Base-by-base conservation (phyloP, 1,140 invertebrate genomes). In the Idris sp. region DNA sequence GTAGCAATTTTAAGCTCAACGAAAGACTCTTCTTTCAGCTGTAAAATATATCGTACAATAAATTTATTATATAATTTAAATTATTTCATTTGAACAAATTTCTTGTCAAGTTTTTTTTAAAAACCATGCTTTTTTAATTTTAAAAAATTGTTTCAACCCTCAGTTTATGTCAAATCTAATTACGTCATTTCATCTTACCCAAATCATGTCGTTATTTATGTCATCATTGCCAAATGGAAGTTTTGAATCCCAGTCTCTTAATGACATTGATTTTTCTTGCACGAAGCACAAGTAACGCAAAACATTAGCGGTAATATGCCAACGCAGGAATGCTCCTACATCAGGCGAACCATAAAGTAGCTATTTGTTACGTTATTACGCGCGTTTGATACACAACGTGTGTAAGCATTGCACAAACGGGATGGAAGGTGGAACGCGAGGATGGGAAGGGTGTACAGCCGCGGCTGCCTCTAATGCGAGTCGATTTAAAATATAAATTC, bases 401-500 rank as follows among this genome's bases (percentile, higher is more conserved):
- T 75, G 76, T 58, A 71, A 69, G 56, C 69, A 49, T 73, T 62
- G 65, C 74, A 44, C 40, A 69, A 75, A 76, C 76, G 67, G n/a
- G 54, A 77, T 65, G 76, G 51, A 73, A 76, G 71, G 41, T 49
- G 41, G 51, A 61, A 36, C 53, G 46, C 48, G 25, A 53, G 16
- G 13, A 30, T 31, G 35, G 56, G 18, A 51, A 36, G 68, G 74
- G 78, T 79, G 75, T 69, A 62, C 35, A 77, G 75, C 77, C 64
- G 67, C 65, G 71, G 75, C 74, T 71, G 75, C 64, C 73, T 77
- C 76, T 84, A 84, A 84, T 83, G 79, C 62, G 73, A 79, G 78
- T 82, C 83, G 81, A 85, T 85, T 85, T 84, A 83, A 84, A 84
- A 83, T 83, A 84, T 81, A 84, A 84, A 85, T 85, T 85, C 79